Percentiles rank a stretch among this genome's conserved stretches.
phyloP scores from a whole-genome alignment of 92 coral and sea anemone genomes.

The Siderastrea radians region DNA sequence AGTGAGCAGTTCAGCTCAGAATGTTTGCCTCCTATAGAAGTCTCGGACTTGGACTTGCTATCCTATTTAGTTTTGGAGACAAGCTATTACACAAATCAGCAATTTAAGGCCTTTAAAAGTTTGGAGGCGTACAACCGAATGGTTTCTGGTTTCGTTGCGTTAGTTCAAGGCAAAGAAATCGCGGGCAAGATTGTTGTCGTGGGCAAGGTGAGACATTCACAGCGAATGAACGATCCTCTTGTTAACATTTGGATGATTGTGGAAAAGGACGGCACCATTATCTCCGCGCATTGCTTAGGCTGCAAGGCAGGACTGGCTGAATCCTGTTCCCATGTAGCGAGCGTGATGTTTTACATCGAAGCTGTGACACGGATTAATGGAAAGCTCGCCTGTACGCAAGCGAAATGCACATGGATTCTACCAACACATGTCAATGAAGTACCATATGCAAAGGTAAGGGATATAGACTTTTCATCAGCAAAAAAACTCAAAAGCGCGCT shows the following conservation, averaged over 20 bases:
- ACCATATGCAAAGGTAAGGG: slow-evolving; percentile 41
- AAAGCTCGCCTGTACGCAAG: slow-evolving; percentile 48
- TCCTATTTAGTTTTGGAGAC: too few relatives aligned
- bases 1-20: too few relatives aligned
- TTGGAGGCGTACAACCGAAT: too few relatives aligned
- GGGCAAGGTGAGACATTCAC: too few relatives aligned
- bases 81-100: too few relatives aligned
- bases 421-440: slow-evolving; percentile 50
- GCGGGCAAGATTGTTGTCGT: too few relatives aligned
- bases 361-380: slow-evolving; percentile 30
- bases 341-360: slow-evolving; percentile 38
- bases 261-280: slow-evolving; percentile 45
- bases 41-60: too few relatives aligned
- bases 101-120: too few relatives aligned
- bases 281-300: slow-evolving; percentile 52
- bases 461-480: slow-evolving; percentile 59
- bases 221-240: too few relatives aligned
- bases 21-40: too few relatives aligned
- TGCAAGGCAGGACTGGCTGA: slow-evolving; percentile 62
- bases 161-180: too few relatives aligned
- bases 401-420: slow-evolving; percentile 63
- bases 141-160: too few relatives aligned
- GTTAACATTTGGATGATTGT: slow-evolving; percentile 64
- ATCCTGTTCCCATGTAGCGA: slow-evolving; percentile 41
- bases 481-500: slow-evolving; percentile 48